Evolutionary conservation across 2,888 invertebrate genomes (phyloP).

Genomic region (Ramazzottius varieornatus): DNA sequence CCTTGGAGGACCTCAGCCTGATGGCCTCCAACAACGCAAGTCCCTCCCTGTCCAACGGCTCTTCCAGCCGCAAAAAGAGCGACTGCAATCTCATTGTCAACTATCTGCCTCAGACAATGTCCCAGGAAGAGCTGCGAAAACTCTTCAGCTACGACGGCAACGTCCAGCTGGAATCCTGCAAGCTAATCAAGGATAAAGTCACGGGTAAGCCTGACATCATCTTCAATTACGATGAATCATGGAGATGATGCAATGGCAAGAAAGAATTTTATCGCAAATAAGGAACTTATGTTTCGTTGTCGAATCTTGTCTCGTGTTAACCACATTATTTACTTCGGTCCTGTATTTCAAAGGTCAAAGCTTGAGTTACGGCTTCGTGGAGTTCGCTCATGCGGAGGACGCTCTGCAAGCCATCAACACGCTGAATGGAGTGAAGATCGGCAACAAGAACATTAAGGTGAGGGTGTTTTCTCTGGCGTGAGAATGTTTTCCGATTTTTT

Average conservation of each 20-base stretch:
- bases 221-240: no score
- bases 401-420: constrained; percentile 95
- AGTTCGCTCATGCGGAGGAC: constrained; percentile 87
- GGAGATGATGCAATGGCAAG: no score
- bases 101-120: constrained; percentile 98
- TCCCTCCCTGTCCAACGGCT: no score
- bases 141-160: constrained; percentile 95
- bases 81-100: constrained; percentile 98
- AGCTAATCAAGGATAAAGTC: constrained; percentile 90
- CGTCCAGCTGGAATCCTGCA: constrained; percentile 66
- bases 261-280: no score
- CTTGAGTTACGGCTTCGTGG: constrained; percentile 97
- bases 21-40: no score
- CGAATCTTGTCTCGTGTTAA: no score
- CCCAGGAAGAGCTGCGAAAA: constrained; percentile 90
- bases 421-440: constrained; percentile 81
- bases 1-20: no score
- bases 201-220: constrained; percentile 41
- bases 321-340: neutral
- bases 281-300: no score
- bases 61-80: no score
- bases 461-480: constrained; percentile 7
- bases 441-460: constrained; percentile 98
- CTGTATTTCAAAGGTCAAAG: constrained; percentile 47
- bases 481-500: no score